Conservation (phyloP, 2,113 vertebrate genomes). For the Ailurus styani region DNA sequence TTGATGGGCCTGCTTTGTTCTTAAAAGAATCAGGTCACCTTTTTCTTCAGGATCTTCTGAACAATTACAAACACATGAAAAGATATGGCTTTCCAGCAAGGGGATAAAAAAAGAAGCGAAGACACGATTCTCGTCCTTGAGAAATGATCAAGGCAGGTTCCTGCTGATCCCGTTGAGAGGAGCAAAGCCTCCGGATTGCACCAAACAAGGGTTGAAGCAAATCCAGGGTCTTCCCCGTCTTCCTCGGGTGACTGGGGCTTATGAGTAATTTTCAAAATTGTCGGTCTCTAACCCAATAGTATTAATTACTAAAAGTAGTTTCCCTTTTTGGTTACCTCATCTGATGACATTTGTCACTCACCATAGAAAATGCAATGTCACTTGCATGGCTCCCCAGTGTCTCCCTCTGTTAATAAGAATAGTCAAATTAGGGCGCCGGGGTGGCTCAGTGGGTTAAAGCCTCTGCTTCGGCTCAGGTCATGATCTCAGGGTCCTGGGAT, state of each 20-base stretch:
- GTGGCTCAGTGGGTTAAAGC: too few species aligned
- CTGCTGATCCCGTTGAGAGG: neutral
- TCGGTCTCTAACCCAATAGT: neutral
- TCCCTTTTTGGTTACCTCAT: neutral
- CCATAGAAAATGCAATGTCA: neutral
- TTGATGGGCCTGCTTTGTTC: neutral
- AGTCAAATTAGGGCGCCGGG: too few species aligned
- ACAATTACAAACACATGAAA: neutral
- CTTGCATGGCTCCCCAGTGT: too few species aligned
- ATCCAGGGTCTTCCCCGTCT: neutral
- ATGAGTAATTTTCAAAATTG: neutral
- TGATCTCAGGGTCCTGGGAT: too few species aligned
- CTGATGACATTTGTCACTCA: neutral
- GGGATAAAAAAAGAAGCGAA: neutral
- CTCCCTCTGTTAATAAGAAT: neutral
- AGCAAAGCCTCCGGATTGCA: fast-evolving
- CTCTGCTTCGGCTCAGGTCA: too few species aligned
- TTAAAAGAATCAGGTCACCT: neutral
- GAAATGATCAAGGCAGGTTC: neutral
- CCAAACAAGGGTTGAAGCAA: neutral
- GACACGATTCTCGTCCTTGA: neutral
- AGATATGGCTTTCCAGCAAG: neutral
- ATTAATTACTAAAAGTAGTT: neutral
- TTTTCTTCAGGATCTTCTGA: neutral
- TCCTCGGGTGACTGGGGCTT: neutral